These are phyloP conservation scores for Anastrepha obliqua DNA, from an alignment of 1,140 invertebrate genomes.

Conservation along the genomic window DNA sequence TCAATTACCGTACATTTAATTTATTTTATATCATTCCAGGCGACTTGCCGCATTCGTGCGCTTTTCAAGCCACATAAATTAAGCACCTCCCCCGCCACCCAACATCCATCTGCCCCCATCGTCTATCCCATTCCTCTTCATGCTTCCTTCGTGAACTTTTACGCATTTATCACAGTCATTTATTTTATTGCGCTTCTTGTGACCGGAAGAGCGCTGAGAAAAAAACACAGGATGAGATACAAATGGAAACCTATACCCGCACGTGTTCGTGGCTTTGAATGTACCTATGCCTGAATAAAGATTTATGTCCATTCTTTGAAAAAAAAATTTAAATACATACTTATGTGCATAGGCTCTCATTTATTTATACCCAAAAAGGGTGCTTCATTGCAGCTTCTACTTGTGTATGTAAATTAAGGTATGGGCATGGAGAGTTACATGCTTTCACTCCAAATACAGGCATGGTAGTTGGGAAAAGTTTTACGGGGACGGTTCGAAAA, in stretches of 20 bases:
- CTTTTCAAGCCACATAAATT: slow-evolving; percentile 31
- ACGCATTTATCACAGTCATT: slow-evolving; percentile 46
- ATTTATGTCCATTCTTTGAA: slow-evolving; percentile 17
- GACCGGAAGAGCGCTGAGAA: background rate
- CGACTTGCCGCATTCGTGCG: slow-evolving; percentile 23
- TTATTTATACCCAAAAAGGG: background rate
- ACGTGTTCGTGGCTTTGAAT: background rate
- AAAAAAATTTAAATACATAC: background rate
- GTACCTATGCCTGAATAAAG: background rate
- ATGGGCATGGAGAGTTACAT: too few relatives aligned
- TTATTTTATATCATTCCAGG: background rate
- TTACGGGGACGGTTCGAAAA: too few relatives aligned
- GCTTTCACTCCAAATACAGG: too few relatives aligned
- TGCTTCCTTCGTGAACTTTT: background rate
- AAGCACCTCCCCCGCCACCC: background rate
- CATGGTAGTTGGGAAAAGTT: too few relatives aligned
- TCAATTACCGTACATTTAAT: background rate
- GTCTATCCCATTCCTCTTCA: background rate
- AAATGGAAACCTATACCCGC: background rate
- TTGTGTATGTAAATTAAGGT: too few relatives aligned
- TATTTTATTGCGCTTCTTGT: slow-evolving; percentile 41
- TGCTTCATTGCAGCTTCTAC: background rate
- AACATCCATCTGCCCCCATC: background rate
- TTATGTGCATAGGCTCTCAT: background rate
- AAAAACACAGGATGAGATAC: background rate